A percentile compares a stretch with the other conserved stretches of the same genome.
These are phyloP conservation scores for Trachelus iudaicus DNA, from an alignment of 2,888 invertebrate species.

Conservation along the genomic window DNA sequence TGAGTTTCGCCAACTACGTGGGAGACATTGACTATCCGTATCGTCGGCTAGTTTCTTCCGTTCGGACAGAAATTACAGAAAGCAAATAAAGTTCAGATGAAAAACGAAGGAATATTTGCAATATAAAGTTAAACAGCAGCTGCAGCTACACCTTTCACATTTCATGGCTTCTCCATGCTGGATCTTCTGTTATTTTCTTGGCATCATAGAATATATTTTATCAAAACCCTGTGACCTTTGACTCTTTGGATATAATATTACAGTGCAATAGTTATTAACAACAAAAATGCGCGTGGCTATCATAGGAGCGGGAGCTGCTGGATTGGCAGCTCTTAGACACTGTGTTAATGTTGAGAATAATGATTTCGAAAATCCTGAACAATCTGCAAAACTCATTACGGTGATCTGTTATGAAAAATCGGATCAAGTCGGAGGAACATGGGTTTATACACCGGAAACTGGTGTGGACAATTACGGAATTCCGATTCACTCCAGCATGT, in stretches of 20 bases:
- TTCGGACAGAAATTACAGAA: neutral
- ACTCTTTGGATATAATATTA: neutral
- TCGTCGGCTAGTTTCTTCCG: neutral
- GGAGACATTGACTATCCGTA: neutral
- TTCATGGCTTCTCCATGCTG: neutral
- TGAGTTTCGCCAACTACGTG: neutral
- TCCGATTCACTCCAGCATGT: slow-evolving; percentile 92
- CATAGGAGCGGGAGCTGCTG: slow-evolving; percentile 92
- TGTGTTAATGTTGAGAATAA: slow-evolving; percentile 65
- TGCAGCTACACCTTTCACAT: neutral
- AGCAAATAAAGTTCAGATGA: neutral
- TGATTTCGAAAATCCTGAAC: slow-evolving; percentile 55
- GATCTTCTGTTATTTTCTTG: neutral
- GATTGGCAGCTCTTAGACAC: slow-evolving; percentile 82
- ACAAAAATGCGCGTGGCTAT: slow-evolving; percentile 72
- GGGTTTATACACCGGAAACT: slow-evolving; percentile 85
- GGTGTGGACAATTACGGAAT: slow-evolving; percentile 82
- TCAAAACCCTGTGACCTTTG: neutral
- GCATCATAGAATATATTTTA: neutral
- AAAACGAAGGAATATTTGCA: neutral
- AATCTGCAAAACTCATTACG: slow-evolving; percentile 42
- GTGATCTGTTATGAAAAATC: slow-evolving; percentile 83
- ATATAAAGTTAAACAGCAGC: neutral
- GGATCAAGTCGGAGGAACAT: slow-evolving; percentile 84
- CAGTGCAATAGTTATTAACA: neutral